Evolutionary conservation across 2,888 invertebrate species (phyloP), one percentile per base, ranked within the genome.

Genomic region (Drosophila mayaguana): DNA sequence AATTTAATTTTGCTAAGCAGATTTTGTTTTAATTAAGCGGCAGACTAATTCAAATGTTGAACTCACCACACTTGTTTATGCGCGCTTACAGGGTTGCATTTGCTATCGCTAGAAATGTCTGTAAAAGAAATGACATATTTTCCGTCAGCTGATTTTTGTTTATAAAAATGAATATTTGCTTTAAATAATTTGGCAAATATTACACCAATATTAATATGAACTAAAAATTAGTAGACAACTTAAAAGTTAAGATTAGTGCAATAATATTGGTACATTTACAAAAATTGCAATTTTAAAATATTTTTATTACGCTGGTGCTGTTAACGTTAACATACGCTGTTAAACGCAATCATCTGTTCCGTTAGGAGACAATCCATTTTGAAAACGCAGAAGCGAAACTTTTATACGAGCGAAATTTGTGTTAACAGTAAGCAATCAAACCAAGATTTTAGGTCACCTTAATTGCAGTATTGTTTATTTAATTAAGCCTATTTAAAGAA

Each of bases 71-170:
- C 11, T 18, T 28, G 6, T 5, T n/a, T 32, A 3, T 25, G 25
- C 55, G 20, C 36, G 18, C 7, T 1, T 2, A 18, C 77, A 77
- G 65, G 34, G 77, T 38, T 77, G 77, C 18, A 53, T 72, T 65
- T 40, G 9, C 2, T 16, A 3, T 16, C 2, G 36, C 16, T 16
- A 4, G 14, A 9, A 28, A 32, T 53, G 4, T 20, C 22, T 22
- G 12, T 14, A 14, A n/a, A 18, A 9, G 20, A 12, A 25, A 14
- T 25, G 14, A 5, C 6, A 1, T 36, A 14, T n/a, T 18, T 14
- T 16, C 16, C 11, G 16, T 54, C 75, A 75, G 75, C 75, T 75
- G 75, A 51, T 66, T 43, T 32, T 56, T 75, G 56, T 56, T 75
- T 67, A 67, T 57, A 46, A 28, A 42, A 32, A 32, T 20, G 3